phyloP scores from a whole-genome alignment of 1,140 invertebrate genomes.

The Penaeus chinensis region DNA sequence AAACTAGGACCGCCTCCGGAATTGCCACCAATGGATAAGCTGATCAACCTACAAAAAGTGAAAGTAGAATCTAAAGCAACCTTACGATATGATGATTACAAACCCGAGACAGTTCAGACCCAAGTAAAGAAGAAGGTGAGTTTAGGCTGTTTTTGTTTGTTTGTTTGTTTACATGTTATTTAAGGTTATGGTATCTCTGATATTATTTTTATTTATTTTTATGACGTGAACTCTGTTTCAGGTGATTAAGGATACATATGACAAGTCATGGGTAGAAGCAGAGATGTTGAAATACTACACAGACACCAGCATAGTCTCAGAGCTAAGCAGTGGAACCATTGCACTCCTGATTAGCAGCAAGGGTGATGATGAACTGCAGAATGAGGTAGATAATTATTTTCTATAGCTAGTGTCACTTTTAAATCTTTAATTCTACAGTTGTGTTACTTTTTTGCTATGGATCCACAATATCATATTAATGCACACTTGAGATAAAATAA shows the following conservation, averaged over 20 bases:
- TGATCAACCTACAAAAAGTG: slow-evolving; percentile 36
- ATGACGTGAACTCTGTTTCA: background rate
- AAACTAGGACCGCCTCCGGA: background rate
- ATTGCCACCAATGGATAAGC: background rate
- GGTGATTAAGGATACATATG: slow-evolving; percentile 41
- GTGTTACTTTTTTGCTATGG: no score
- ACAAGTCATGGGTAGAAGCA: slow-evolving; percentile 60
- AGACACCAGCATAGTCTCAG: slow-evolving; percentile 58
- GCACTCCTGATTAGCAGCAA: slow-evolving; percentile 66
- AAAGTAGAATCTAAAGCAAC: slow-evolving; percentile 42
- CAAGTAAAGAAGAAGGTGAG: slow-evolving; percentile 23
- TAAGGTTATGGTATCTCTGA: no score
- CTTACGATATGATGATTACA: slow-evolving; percentile 43
- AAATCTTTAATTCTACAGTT: no score
- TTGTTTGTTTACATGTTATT: background rate
- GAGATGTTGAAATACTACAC: slow-evolving; percentile 60
- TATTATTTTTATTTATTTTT: background rate
- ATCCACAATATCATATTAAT: no score
- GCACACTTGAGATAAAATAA: no score
- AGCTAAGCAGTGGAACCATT: slow-evolving; percentile 59
- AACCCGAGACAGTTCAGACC: slow-evolving; percentile 3
- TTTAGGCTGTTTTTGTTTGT: background rate
- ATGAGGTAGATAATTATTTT: slow-evolving; percentile 72
- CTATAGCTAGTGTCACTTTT: background rate
- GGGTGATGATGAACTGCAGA: slow-evolving; percentile 80